Percentiles rank a stretch among this genome's conserved stretches.
phyloP scores from a whole-genome alignment of 2,113 vertebrate genomes.

The Crotalus tigris region DNA sequence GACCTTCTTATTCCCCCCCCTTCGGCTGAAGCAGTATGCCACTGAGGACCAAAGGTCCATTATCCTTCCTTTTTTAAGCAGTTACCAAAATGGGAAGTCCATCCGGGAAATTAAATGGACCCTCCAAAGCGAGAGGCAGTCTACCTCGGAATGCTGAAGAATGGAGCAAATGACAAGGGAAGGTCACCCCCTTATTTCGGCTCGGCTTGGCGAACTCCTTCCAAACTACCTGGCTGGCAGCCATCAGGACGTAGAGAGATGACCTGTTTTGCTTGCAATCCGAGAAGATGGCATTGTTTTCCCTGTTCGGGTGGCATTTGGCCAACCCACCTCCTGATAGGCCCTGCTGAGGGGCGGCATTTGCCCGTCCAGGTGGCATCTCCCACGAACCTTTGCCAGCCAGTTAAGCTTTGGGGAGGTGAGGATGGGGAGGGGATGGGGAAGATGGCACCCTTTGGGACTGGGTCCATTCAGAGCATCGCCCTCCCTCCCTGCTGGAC shows the following conservation, averaged over 20 bases:
- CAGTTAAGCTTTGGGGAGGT: neutral
- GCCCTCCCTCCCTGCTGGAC: neutral
- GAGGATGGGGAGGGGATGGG: neutral
- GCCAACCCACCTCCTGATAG: neutral
- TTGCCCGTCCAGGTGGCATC: neutral
- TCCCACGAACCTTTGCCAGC: neutral
- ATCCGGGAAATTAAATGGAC: neutral
- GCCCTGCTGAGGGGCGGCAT: no score
- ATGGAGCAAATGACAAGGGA: neutral
- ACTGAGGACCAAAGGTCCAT: neutral
- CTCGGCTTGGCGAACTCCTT: neutral
- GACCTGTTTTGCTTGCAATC: neutral
- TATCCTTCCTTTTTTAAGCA: neutral
- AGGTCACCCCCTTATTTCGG: neutral
- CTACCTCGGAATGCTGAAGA: neutral
- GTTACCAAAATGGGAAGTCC: neutral
- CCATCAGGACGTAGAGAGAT: neutral
- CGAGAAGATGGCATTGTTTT: neutral
- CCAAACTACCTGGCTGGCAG: neutral
- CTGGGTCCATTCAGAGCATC: neutral
- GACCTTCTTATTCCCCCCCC: neutral
- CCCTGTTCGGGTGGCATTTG: neutral
- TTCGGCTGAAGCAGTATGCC: neutral
- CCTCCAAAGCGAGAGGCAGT: neutral
- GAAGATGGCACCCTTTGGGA: neutral